Evolutionary conservation across 2,113 vertebrate genomes (phyloP), one percentile per base, ranked within the genome.

Genomic region (Leucopsar rothschildi): DNA sequence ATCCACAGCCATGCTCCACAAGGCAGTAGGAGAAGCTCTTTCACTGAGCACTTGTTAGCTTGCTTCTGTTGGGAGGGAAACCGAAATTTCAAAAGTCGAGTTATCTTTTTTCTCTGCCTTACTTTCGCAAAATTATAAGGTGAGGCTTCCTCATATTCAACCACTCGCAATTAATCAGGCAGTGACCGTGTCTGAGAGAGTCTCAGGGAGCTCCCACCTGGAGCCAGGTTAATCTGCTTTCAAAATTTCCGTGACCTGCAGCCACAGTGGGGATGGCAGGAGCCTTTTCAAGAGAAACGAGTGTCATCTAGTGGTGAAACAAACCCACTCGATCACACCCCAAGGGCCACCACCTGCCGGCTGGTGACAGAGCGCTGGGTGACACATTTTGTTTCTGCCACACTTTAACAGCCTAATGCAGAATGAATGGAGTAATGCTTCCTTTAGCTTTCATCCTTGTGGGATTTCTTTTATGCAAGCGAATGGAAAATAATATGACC

Each of bases 291-390:
- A 84, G 69, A 81, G 60, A 15, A 83, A 78, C 5, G 56, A 84
- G 55, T 84, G 92, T 94, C 92, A 93, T 49, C 92, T 97, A 84
- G 91, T 90, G 92, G 92, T 78, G 77, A 93, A 93, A 68, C 9
- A 44, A 78, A 37, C 80, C 88, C 78, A 33, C 65, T 55, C 2
- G 0, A 6, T 71, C 53, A 28, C 60, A 55, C 73, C 29, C 77
- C 44, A 60, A 19, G 52, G 55, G 45, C 82, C 82, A 49, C 44
- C 49, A 29, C 22, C 70, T 80, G 61, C 70, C 72, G 52, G 4
- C 49, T 35, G 56, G 50, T 70, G 83, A 10, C 22, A 20, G 79
- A 16, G 15, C 52, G 7, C 2, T 52, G 55, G 52, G 72, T 5
- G 1, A 22, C 64, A 45, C 4, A 2, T 55, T 70, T 76, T 72